Percentiles rank a stretch among this genome's conserved stretches.
phyloP scores from a whole-genome alignment of 2,888 invertebrate species.

The Synanthedon formicaeformis region DNA sequence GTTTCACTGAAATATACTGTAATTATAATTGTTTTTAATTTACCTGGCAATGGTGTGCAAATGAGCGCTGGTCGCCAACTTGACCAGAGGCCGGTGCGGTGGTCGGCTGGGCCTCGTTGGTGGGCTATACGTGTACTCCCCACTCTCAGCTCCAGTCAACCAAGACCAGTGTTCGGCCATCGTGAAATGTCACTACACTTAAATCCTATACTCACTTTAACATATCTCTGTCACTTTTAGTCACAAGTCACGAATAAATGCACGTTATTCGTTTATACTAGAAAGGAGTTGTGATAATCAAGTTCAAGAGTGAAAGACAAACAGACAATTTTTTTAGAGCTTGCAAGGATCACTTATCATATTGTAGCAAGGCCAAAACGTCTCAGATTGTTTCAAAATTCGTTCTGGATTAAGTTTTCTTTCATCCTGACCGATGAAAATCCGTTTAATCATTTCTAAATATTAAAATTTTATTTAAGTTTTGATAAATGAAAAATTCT shows the following conservation, averaged over 20 bases:
- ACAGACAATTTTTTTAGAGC: too few relatives aligned
- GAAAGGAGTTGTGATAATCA: too few relatives aligned
- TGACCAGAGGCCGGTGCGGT: slow-evolving; percentile 58
- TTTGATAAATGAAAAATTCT: not conserved
- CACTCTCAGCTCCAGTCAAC: slow-evolving; percentile 46
- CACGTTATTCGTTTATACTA: too few relatives aligned
- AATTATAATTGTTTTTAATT: slow-evolving; percentile 7
- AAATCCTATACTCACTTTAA: not conserved
- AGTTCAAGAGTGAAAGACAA: too few relatives aligned
- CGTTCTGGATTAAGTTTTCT: too few relatives aligned
- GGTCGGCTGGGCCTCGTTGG: slow-evolving; percentile 51
- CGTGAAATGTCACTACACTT: not conserved
- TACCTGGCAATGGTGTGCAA: slow-evolving; percentile 59
- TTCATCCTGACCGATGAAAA: too few relatives aligned
- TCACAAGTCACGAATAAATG: not conserved
- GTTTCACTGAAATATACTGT: too few relatives aligned
- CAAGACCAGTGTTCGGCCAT: slow-evolving; percentile 65
- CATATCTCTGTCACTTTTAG: not conserved
- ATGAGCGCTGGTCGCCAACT: slow-evolving; percentile 57
- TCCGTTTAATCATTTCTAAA: too few relatives aligned
- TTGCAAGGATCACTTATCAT: too few relatives aligned
- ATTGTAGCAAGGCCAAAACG: too few relatives aligned
- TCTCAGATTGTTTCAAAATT: too few relatives aligned
- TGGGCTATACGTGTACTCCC: slow-evolving; percentile 62
- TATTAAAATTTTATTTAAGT: too few relatives aligned